Percentiles rank a stretch among this genome's conserved stretches.
Conservation (phyloP, 2,113 vertebrate species). For the Canis aureus region DNA sequence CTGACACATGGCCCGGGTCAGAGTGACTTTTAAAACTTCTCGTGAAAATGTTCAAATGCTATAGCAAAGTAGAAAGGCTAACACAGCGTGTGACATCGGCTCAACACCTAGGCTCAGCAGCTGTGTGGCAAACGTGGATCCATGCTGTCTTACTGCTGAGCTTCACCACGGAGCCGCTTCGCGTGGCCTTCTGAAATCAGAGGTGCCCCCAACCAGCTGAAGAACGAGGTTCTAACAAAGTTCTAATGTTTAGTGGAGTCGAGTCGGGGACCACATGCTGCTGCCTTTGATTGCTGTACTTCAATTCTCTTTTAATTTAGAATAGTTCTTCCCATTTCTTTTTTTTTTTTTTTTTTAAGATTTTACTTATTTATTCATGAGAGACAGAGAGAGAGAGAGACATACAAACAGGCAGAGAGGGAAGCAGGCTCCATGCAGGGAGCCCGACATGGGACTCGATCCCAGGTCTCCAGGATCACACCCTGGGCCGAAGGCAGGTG, state of each 20-base stretch:
- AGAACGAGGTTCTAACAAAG: not conserved
- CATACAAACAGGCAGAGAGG: no score
- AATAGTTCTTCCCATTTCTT: not conserved
- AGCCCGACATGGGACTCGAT: no score
- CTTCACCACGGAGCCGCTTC: not conserved
- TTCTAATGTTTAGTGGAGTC: not conserved
- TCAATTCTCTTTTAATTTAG: not conserved
- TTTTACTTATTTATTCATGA: no score
- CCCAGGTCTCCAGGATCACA: no score
- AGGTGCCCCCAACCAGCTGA: not conserved
- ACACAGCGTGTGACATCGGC: rapidly evolving
- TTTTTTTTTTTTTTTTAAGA: no score
- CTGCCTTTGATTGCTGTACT: not conserved
- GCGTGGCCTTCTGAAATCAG: not conserved
- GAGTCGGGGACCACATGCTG: not conserved
- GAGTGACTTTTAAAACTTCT: not conserved
- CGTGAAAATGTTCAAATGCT: not conserved
- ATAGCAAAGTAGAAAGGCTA: not conserved
- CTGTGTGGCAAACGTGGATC: rapidly evolving
- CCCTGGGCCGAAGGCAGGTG: no score
- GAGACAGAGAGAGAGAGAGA: no score
- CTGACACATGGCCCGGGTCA: conserved; percentile 38
- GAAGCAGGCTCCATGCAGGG: no score
- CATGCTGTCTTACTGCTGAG: rapidly evolving
- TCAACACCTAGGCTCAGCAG: rapidly evolving